Evolutionary conservation across 2,888 invertebrate genomes (phyloP).

Genomic region (Resseliella maxima): DNA sequence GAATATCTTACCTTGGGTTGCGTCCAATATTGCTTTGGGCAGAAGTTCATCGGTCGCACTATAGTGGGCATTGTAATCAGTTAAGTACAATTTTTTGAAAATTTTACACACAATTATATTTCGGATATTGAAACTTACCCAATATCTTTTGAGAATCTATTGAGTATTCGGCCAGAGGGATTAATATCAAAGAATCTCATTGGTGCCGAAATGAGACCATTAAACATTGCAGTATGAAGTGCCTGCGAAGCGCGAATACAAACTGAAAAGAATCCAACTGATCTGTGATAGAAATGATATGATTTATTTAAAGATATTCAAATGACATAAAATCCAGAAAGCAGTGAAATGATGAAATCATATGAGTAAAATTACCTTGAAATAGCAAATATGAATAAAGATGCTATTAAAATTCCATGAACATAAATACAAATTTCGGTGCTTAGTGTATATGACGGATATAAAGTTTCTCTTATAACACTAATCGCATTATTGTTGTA

Average conservation of each 20-base stretch:
- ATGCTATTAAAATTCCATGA: constrained; percentile 71
- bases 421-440: constrained; percentile 71
- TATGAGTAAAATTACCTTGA: constrained; percentile 68
- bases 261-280: constrained; percentile 73
- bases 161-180: constrained; percentile 81
- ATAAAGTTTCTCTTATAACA: background rate
- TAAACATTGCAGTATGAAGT: constrained; percentile 80
- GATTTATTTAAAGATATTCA: constrained; percentile 69
- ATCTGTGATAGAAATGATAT: constrained; percentile 64
- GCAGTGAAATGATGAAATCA: too few relatives aligned
- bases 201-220: constrained; percentile 66
- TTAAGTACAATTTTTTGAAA: background rate
- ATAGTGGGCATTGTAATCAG: background rate
- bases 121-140: background rate
- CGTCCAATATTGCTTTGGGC: constrained; percentile 76
- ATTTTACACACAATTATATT: too few relatives aligned
- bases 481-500: background rate
- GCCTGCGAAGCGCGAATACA: constrained; percentile 75
- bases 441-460: background rate
- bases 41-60: constrained; percentile 78
- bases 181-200: constrained; percentile 87
- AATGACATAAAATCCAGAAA: too few relatives aligned
- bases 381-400: constrained; percentile 71
- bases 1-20: too few relatives aligned
- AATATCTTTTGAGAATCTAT: constrained; percentile 86